Evolutionary conservation across 2,888 invertebrate species (phyloP).

Genomic region (Athalia cordata): DNA sequence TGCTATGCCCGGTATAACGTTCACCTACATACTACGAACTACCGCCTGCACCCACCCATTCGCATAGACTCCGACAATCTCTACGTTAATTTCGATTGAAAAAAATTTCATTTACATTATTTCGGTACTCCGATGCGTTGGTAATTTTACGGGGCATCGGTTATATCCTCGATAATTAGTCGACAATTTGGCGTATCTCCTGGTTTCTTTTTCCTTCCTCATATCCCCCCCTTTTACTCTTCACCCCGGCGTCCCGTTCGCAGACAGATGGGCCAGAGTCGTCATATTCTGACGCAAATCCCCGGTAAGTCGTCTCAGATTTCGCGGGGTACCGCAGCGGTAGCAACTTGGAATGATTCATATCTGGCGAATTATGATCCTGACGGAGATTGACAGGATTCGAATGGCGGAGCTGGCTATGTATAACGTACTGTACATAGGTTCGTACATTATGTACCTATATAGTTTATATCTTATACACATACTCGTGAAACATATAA

Average conservation of each 20-base stretch:
- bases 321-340: conserved; percentile 53
- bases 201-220: neutral
- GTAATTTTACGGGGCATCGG: conserved; percentile 2
- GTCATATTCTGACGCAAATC: conserved; percentile 63
- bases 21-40: conserved; percentile 23
- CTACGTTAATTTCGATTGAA: neutral
- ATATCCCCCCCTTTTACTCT: neutral
- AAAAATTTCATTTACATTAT: neutral
- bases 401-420: conserved; percentile 48
- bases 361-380: conserved; percentile 55
- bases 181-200: neutral
- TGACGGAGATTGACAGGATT: conserved; percentile 55
- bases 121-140: neutral
- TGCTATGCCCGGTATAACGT: neutral
- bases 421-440: neutral
- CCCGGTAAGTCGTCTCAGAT: conserved; percentile 62
- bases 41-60: neutral
- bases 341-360: conserved; percentile 56
- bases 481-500: conserved; percentile 32
- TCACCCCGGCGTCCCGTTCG: neutral
- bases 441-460: too few species aligned
- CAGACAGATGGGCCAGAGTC: conserved; percentile 56
- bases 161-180: conserved; percentile 41
- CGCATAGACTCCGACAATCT: conserved; percentile 19
- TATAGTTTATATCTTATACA: conserved; percentile 4